Base-by-base conservation (phyloP, 92 coral and sea anemone species). In the Chrysogorgia sp. region DNA sequence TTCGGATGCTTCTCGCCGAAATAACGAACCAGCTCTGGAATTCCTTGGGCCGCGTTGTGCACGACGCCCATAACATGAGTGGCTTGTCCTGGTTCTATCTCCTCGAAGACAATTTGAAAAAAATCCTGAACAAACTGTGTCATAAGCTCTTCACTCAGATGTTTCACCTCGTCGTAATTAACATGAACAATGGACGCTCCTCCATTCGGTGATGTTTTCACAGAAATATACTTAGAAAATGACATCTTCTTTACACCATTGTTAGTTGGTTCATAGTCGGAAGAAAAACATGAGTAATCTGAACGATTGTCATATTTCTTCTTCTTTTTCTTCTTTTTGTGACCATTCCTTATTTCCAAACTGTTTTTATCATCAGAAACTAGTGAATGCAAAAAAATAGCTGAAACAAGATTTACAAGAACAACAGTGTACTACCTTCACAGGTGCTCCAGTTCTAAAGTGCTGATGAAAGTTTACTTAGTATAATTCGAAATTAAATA, bases 61-160 rank as follows among this genome's bases (percentile, higher is more conserved):
- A 96, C 91, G 25, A 96, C 83, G 26, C 99, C 96, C 99, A 96
- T 92, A 0, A 96, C 99, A 79, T 96, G 89, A 50, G 75, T 87
- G 3, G 99, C 63, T 15, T 60, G 75, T 1, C 99, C 93, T 20
- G 84, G 85, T 21, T 70, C 85, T 48, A 79, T 88, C 71, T 96
- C 99, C 71, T 86, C 87, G 75, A 92, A 96, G 61, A 90, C 91
- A 76, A 89, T 90, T 34, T 92, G 84, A 71, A 96, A 92, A 69
- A 94, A 96, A 45, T 92, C 82, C 79, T 92, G 86, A 34, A 96
- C 99, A 82, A 96, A 88, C 58, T 96, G 90, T 57, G 82, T 90
- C 92, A 96, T 66, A 63, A 88, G 88, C 40, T 96, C 99, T 26
- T 89, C 86, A 57, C 96, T 74, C 45, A 96, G 76, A 50, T 86